Percentiles rank a stretch among this genome's conserved stretches.
Conservation (phyloP, 2,888 invertebrate genomes). For the Clistopyga incitator region DNA sequence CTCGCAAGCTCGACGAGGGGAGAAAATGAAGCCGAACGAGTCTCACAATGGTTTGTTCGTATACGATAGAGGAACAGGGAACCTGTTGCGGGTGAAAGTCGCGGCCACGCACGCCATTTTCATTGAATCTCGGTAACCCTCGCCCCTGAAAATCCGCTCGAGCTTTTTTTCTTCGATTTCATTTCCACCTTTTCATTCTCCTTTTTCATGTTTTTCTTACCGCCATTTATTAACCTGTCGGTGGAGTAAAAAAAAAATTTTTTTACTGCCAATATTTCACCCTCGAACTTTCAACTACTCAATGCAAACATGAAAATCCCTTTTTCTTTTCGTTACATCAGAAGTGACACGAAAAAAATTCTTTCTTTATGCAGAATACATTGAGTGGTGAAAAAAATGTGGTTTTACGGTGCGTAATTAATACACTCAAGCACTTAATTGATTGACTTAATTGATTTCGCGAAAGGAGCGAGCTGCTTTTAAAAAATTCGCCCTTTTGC, state of each 20-base stretch:
- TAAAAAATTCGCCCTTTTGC: background rate
- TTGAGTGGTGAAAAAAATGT: background rate
- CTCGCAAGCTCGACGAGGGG: slow-evolving; percentile 34
- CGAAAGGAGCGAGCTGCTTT: background rate
- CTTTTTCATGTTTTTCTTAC: background rate
- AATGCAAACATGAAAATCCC: background rate
- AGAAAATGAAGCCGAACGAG: slow-evolving; percentile 13
- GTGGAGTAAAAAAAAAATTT: background rate
- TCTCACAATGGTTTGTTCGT: slow-evolving; percentile 24
- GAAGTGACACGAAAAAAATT: too few relatives aligned
- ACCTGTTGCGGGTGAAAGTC: slow-evolving; percentile 58
- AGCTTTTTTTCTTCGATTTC: background rate
- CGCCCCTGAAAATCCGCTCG: background rate
- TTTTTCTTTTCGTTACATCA: background rate
- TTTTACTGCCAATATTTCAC: background rate
- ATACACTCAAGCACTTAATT: background rate
- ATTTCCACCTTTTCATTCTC: background rate
- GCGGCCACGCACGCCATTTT: slow-evolving; percentile 43
- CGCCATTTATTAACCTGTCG: background rate
- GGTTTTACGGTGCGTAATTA: background rate
- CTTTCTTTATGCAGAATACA: too few relatives aligned
- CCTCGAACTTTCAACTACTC: background rate
- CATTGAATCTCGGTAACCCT: slow-evolving; percentile 42
- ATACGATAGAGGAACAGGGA: slow-evolving; percentile 3
- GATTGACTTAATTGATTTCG: slow-evolving; percentile 1